Conservation (phyloP, 2,888 invertebrate species). For the Pseudococcus jackbeardsleyi region DNA sequence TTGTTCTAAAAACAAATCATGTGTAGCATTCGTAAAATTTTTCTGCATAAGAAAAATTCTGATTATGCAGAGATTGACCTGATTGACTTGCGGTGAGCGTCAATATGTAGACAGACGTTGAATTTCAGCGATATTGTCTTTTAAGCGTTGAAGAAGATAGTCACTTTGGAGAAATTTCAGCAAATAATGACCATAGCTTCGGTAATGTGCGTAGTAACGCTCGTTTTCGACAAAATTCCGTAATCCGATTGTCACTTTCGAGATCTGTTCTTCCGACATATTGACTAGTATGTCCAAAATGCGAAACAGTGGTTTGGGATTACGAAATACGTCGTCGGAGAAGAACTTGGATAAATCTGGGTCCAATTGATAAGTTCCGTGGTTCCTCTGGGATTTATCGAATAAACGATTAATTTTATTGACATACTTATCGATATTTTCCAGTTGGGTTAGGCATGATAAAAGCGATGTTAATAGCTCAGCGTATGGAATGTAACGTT, state of each 20-base stretch:
- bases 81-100: too few species aligned
- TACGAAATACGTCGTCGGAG: background rate
- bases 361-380: background rate
- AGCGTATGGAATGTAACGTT: background rate
- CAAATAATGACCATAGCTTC: too few species aligned
- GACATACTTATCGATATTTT: background rate
- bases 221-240: background rate
- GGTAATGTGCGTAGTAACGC: too few species aligned
- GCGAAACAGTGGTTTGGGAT: background rate
- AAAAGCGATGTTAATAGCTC: background rate
- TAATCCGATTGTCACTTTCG: background rate
- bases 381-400: background rate
- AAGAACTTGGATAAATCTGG: background rate
- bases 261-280: background rate
- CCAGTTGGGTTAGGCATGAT: background rate
- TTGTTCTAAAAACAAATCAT: too few species aligned
- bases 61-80: too few species aligned
- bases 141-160: background rate
- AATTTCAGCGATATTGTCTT: background rate
- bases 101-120: background rate
- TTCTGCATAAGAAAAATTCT: too few species aligned
- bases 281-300: background rate
- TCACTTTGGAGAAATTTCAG: too few species aligned
- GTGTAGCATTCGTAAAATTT: too few species aligned
- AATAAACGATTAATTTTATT: background rate